These are phyloP conservation scores for Eleutherodactylus coqui DNA, from an alignment of 2,797 vertebrate genomes.

Conservation along the genomic window DNA sequence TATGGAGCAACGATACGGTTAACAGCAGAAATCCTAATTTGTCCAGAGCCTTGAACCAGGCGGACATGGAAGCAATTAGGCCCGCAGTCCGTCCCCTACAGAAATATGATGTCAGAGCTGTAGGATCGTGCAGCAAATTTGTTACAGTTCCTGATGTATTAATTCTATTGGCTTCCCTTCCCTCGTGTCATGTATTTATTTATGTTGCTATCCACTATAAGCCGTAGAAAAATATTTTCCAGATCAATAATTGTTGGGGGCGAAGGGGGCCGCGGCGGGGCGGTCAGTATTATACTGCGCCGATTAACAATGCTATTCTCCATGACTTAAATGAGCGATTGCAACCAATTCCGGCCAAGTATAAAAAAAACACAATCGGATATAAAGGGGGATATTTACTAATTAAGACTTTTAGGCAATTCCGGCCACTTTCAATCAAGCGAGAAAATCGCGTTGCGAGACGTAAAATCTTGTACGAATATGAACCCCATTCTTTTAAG, in stretches of 20 bases:
- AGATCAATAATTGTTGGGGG: constrained; percentile 63
- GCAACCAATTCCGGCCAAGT: background rate
- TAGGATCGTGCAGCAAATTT: constrained; percentile 67
- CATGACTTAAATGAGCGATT: background rate
- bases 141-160: constrained; percentile 68
- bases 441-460: too few species aligned
- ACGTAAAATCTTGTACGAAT: too few species aligned
- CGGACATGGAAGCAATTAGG: constrained; percentile 67
- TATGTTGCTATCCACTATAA: constrained; percentile 49
- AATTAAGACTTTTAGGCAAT: too few species aligned
- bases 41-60: constrained; percentile 62
- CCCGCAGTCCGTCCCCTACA: constrained; percentile 58
- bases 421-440: too few species aligned
- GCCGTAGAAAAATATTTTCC: constrained; percentile 41
- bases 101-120: constrained; percentile 65
- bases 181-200: constrained; percentile 66
- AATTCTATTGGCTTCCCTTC: constrained; percentile 67
- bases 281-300: background rate
- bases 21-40: constrained; percentile 58
- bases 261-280: constrained; percentile 32
- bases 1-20: constrained; percentile 44
- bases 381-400: background rate
- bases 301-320: background rate
- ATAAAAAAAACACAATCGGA: background rate
- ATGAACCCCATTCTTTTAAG: too few species aligned